These are phyloP conservation scores for Syngnathus floridae DNA, from an alignment of 2,113 vertebrate genomes.

Conservation along the genomic window DNA sequence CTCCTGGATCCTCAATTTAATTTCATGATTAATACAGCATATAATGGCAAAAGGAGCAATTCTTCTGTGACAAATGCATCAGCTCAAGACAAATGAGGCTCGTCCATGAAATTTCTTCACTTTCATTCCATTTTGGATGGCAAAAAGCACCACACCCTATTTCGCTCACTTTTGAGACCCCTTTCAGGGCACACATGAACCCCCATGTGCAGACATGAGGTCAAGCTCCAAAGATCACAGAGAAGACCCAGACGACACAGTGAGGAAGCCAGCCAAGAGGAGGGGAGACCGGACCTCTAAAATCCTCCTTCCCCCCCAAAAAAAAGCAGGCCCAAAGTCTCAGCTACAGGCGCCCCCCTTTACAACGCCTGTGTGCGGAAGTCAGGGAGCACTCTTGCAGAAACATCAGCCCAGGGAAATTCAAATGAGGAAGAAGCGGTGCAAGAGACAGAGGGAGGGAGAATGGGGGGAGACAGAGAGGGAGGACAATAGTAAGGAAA, in stretches of 20 bases:
- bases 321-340: slow-evolving; percentile 60
- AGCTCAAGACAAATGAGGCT: slow-evolving; percentile 45
- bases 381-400: slow-evolving; percentile 88
- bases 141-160: slow-evolving; percentile 41
- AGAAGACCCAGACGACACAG: slow-evolving; percentile 56
- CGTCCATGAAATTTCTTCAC: slow-evolving; percentile 51
- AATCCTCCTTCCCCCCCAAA: slow-evolving; percentile 40
- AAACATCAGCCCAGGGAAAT: slow-evolving; percentile 93
- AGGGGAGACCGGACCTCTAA: slow-evolving; percentile 55
- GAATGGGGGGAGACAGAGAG: slow-evolving; percentile 22
- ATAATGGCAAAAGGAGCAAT: slow-evolving; percentile 26
- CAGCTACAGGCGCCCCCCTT: slow-evolving; percentile 58
- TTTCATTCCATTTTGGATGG: slow-evolving; percentile 33
- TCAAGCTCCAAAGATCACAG: slow-evolving; percentile 77
- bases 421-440: slow-evolving; percentile 76
- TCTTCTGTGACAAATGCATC: slow-evolving; percentile 13
- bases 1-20: slow-evolving; percentile 1
- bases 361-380: slow-evolving; percentile 59
- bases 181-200: slow-evolving; percentile 59
- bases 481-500: slow-evolving; percentile 57
- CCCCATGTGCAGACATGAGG: slow-evolving; percentile 70
- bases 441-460: slow-evolving; percentile 45
- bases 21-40: slow-evolving; percentile 13
- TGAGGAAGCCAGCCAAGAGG: slow-evolving; percentile 28
- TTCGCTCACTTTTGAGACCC: slow-evolving; percentile 50